These are phyloP conservation scores for Hyposoter didymator DNA, from an alignment of 2,888 invertebrate genomes.

Conservation along the genomic window DNA sequence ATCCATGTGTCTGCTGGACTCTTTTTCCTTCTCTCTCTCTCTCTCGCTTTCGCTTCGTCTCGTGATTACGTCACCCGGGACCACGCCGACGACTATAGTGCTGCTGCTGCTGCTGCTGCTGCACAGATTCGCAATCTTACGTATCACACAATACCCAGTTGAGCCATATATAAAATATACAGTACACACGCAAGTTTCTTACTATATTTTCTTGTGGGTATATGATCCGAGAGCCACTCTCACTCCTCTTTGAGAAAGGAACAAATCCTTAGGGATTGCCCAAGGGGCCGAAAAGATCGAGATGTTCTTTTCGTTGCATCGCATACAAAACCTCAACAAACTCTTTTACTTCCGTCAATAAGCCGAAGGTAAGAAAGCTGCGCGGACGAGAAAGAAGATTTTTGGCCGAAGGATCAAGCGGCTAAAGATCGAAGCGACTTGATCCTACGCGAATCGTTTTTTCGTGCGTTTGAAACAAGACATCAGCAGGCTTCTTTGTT, in stretches of 20 bases:
- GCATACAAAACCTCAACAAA: constrained; percentile 21
- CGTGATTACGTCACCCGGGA: constrained; percentile 78
- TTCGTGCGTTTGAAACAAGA: constrained; percentile 2
- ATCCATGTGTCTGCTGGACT: constrained; percentile 42
- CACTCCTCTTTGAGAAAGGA: constrained; percentile 40
- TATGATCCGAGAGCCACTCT: constrained; percentile 52
- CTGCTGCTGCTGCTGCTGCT: constrained; percentile 70
- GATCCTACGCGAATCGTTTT: neutral
- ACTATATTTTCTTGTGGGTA: constrained; percentile 41
- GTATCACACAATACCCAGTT: constrained; percentile 54
- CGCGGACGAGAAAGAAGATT: neutral
- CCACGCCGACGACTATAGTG: constrained; percentile 74
- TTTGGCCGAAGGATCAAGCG: constrained; percentile 29
- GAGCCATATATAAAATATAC: constrained; percentile 46
- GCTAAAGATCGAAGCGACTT: constrained; percentile 31
- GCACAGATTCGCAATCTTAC: constrained; percentile 77
- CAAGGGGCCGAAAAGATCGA: constrained; percentile 27
- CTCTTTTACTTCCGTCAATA: constrained; percentile 65
- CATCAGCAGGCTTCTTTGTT: neutral
- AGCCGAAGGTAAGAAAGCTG: constrained; percentile 33
- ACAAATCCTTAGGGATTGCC: constrained; percentile 61
- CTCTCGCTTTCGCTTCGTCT: constrained; percentile 1
- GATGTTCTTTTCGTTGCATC: constrained; percentile 2
- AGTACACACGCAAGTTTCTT: constrained; percentile 18
- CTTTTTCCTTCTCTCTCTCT: constrained; percentile 19